These are phyloP conservation scores for Trogon surrucura DNA, from an alignment of 2,113 vertebrate species.

Conservation along the genomic window DNA sequence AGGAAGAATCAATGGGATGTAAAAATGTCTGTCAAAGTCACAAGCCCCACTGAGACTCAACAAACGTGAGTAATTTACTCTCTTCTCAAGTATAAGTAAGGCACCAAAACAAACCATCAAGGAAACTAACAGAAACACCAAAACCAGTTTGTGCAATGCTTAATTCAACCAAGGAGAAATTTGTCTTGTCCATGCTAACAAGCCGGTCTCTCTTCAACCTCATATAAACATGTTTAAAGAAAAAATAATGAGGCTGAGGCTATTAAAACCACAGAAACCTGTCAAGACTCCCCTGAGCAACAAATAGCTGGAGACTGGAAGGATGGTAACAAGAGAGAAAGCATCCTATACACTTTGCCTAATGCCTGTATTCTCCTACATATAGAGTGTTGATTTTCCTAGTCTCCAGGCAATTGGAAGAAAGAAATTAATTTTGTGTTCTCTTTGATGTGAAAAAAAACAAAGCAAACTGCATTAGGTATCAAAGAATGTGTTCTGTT, in stretches of 20 bases:
- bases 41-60: background rate
- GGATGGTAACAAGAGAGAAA: background rate
- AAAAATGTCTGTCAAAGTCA: background rate
- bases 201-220: background rate
- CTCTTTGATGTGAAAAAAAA: background rate
- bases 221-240: background rate
- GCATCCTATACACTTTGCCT: accelerated
- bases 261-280: background rate
- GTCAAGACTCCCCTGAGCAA: background rate
- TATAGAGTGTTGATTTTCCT: background rate
- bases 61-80: background rate
- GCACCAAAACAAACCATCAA: background rate
- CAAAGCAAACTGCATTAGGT: background rate
- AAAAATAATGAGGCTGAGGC: background rate
- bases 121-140: background rate
- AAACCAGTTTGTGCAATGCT: background rate
- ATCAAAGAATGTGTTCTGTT: background rate
- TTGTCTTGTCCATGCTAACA: background rate
- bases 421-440: background rate
- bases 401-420: background rate
- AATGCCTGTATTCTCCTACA: background rate
- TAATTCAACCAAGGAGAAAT: background rate
- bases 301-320: background rate
- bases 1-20: background rate
- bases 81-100: background rate